Evolutionary conservation across 2,113 vertebrate species (phyloP).

Genomic region (Lonchura striata): DNA sequence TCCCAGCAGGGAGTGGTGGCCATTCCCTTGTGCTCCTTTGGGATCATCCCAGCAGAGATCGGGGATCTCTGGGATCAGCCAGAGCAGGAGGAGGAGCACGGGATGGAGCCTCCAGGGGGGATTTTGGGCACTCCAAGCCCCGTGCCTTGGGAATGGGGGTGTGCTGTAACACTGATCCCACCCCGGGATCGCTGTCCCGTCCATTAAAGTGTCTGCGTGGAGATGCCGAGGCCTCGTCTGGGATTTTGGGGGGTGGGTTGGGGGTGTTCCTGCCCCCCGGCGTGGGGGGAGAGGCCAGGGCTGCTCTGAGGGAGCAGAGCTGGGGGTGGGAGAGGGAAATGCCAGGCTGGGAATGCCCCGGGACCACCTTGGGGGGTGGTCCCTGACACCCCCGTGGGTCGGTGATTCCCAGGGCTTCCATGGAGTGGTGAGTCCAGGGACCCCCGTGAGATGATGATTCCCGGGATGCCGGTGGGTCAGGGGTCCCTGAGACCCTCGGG

Average conservation of each 20-base stretch:
- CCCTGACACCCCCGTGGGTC: fast-evolving
- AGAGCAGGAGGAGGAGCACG: fast-evolving
- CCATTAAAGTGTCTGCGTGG: not conserved
- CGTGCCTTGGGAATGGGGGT: fast-evolving
- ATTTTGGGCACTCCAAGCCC: fast-evolving
- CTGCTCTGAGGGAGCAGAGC: not conserved
- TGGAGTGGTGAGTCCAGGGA: too few relatives aligned
- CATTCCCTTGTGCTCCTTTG: not conserved
- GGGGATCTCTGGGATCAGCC: not conserved
- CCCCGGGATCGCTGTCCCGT: fast-evolving
- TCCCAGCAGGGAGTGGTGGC: fast-evolving
- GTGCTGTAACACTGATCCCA: fast-evolving
- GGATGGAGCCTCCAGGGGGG: fast-evolving
- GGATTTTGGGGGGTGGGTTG: fast-evolving
- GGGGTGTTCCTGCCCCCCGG: not conserved
- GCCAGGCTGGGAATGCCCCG: not conserved
- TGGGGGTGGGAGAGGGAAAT: not conserved
- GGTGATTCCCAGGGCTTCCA: fast-evolving
- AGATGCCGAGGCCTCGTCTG: fast-evolving
- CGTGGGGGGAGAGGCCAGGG: fast-evolving
- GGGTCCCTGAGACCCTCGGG: not conserved
- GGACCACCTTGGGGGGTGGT: not conserved
- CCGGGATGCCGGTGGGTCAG: too few relatives aligned
- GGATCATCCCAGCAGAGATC: fast-evolving
- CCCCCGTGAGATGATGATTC: too few relatives aligned